These are phyloP conservation scores for Dinoponera quadriceps DNA, from an alignment of 1,140 invertebrate genomes.

Conservation along the genomic window DNA sequence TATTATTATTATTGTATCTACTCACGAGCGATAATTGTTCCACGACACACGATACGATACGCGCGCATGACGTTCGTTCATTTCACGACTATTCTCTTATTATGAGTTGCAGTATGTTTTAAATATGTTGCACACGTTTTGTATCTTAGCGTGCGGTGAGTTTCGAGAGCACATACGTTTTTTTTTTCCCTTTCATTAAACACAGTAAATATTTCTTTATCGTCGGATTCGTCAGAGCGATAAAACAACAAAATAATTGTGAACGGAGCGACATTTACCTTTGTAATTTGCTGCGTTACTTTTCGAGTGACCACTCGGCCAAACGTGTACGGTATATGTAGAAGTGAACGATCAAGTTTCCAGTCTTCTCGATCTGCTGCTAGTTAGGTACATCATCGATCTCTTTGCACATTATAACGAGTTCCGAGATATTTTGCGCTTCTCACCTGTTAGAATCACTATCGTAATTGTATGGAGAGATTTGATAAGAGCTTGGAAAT, in stretches of 20 bases:
- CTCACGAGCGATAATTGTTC: neutral
- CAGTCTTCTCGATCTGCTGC: neutral
- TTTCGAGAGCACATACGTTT: neutral
- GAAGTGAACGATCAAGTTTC: constrained; percentile 6
- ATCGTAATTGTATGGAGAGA: neutral
- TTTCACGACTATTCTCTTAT: neutral
- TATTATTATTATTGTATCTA: too few relatives aligned
- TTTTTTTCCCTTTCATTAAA: too few relatives aligned
- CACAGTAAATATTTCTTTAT: constrained; percentile 6
- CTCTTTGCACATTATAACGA: neutral
- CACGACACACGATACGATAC: neutral
- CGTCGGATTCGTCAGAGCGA: neutral
- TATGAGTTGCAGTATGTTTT: neutral
- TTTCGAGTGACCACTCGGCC: constrained; percentile 10
- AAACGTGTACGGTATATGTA: constrained; percentile 28
- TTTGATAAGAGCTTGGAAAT: constrained; percentile 8
- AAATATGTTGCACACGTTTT: constrained; percentile 4
- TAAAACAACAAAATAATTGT: neutral
- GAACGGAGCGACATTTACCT: neutral
- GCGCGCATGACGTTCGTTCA: neutral
- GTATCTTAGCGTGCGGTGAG: neutral
- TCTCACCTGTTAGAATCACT: constrained; percentile 11
- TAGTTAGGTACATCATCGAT: constrained; percentile 11
- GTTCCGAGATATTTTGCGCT: too few relatives aligned
- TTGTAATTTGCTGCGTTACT: neutral